Percentiles rank a stretch among this genome's conserved stretches.
These are phyloP conservation scores for Guaruba guarouba DNA, from an alignment of 2,113 vertebrate species.

Conservation along the genomic window DNA sequence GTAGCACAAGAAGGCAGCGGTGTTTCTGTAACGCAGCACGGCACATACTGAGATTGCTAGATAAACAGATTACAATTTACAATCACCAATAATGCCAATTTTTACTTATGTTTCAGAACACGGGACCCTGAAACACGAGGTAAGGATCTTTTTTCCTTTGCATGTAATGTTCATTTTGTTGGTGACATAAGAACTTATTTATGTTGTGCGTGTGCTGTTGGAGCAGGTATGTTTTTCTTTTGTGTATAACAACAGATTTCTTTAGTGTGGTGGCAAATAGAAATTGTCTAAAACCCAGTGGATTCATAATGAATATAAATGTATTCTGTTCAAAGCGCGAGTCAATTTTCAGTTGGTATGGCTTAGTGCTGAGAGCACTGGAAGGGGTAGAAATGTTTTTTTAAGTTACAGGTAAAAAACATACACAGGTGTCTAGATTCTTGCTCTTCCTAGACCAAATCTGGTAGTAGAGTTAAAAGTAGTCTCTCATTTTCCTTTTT, in stretches of 20 bases:
- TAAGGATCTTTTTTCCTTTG: slow-evolving; percentile 74
- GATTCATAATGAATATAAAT: background rate
- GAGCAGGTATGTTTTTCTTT: background rate
- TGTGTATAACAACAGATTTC: background rate
- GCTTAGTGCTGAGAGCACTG: background rate
- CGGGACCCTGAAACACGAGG: slow-evolving; percentile 84
- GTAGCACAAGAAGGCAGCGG: slow-evolving; percentile 69
- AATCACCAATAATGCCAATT: slow-evolving; percentile 76
- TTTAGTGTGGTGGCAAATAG: background rate
- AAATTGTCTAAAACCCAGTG: background rate
- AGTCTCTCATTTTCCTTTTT: background rate
- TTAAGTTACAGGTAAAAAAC: background rate
- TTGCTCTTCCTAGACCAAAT: background rate
- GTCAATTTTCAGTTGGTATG: background rate
- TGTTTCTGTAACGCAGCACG: background rate
- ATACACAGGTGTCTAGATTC: background rate
- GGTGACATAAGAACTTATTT: background rate
- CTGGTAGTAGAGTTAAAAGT: background rate
- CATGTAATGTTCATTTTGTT: slow-evolving; percentile 24
- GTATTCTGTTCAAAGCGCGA: background rate
- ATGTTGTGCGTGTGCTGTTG: background rate
- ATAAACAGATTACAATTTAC: background rate
- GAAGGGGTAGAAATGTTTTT: background rate
- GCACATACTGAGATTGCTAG: background rate
- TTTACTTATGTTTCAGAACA: slow-evolving; percentile 90